Evolutionary conservation across 2,113 vertebrate genomes (phyloP), one percentile per base, ranked within the genome.

Genomic region (Coptodon bakossiorum): DNA sequence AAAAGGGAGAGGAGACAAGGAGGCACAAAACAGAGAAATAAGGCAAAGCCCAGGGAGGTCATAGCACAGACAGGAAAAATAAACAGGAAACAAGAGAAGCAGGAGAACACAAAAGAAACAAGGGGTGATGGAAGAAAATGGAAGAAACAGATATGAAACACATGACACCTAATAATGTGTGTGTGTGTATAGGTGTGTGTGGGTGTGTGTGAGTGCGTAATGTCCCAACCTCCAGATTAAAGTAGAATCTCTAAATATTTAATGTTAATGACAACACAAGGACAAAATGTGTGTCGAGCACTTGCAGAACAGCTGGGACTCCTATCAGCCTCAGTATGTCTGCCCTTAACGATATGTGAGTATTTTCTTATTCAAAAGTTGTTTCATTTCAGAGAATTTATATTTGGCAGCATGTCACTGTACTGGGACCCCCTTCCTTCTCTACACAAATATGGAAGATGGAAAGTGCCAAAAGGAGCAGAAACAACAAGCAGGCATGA

Each of bases 351-450:
- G 3, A 45, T 6, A 27, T 40, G 2, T 9, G 38, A 45, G 38
- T 45, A 45, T 73, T 45, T 16, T 24, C 0, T 71, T 71, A 0
- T 40, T 24, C 0, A 40, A 9, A 71, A 73, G 38, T 73, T 27
- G 5, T 43, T 73, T 16, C 66, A 45, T 27, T 71, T 14, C 38
- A 43, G n/a, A 16, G 3, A 16, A 71, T 71, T 27, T 71, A 71
- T 45, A 27, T 45, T 73, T 45, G 38, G 13, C 38, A 45, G 2
- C 14, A 0, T 73, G 68, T 9, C 3, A 45, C 22, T 27, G 22
- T 16, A 45, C 38, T 16, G 22, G 0, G 13, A 73, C 13, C 9
- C 8, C 22, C 1, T 9, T 45, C 13, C 5, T 27, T 24, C 22
- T 17, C 40, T 27, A 17, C 9, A 45, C 68, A 45, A 0, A 27